phyloP scores from a whole-genome alignment of 2,113 vertebrate species.

The Phylloscopus trochiloides region DNA sequence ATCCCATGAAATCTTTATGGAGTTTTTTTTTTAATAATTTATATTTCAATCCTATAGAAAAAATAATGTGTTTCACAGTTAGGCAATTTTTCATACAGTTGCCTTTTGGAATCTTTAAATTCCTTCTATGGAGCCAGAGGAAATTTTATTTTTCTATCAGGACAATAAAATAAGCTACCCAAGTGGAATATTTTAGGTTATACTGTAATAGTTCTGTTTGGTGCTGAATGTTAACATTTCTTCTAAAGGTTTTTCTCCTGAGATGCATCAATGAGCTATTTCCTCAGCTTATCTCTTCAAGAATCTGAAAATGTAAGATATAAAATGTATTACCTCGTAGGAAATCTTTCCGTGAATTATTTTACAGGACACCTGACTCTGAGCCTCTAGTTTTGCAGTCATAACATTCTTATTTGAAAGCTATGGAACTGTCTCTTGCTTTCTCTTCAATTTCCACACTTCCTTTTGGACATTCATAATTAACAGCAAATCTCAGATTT shows the following conservation, averaged over 20 bases:
- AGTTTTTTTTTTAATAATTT: not conserved
- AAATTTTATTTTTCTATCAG: not conserved
- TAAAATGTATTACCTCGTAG: not conserved
- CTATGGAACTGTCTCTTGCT: not conserved
- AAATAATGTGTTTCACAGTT: not conserved
- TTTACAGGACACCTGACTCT: not conserved
- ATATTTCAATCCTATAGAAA: not conserved
- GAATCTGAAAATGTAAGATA: not conserved
- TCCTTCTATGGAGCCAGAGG: not conserved
- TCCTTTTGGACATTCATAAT: conserved; percentile 22
- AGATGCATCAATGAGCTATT: not conserved
- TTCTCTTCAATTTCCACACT: not conserved
- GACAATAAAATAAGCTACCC: not conserved
- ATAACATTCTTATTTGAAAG: not conserved
- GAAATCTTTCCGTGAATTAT: not conserved
- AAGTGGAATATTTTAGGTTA: not conserved
- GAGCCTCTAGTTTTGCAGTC: not conserved
- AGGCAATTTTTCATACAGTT: not conserved
- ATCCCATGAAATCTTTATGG: not conserved
- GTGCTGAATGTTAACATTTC: not conserved
- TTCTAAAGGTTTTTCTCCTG: conserved; percentile 7
- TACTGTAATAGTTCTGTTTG: not conserved
- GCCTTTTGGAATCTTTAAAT: not conserved
- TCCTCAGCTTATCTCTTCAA: not conserved
- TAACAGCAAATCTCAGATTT: conserved; percentile 32